phyloP scores from a whole-genome alignment of 2,888 invertebrate genomes.

The Ellobium chinense region DNA sequence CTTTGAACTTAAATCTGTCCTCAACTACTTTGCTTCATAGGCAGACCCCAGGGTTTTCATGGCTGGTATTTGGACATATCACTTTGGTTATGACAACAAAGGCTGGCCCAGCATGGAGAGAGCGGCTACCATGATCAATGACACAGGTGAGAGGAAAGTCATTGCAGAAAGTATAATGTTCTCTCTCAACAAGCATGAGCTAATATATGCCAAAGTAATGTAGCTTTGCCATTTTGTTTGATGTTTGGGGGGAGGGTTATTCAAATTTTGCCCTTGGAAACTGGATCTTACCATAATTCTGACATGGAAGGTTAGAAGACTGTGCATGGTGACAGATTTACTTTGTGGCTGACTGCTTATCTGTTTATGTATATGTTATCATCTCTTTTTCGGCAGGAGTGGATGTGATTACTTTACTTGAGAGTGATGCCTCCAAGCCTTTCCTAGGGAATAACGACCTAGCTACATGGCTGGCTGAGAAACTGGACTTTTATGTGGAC shows the following conservation, averaged over 20 bases:
- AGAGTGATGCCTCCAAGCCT: slow-evolving; percentile 79
- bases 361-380: not conserved
- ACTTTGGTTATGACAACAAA: slow-evolving; percentile 79
- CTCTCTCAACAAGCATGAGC: no score
- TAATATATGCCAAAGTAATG: no score
- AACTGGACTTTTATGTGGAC: slow-evolving; percentile 78
- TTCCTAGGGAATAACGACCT: slow-evolving; percentile 79
- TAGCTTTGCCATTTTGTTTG: no score
- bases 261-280: not conserved
- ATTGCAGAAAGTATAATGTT: no score
- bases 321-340: no score
- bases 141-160: slow-evolving; percentile 75
- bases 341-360: not conserved
- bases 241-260: no score
- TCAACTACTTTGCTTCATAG: no score
- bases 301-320: no score
- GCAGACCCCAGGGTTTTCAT: slow-evolving; percentile 66
- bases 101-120: slow-evolving; percentile 79
- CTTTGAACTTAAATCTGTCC: no score
- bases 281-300: not conserved
- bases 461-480: slow-evolving; percentile 78
- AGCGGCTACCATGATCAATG: slow-evolving; percentile 71
- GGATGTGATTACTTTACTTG: slow-evolving; percentile 78
- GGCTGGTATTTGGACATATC: slow-evolving; percentile 79
- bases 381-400: slow-evolving; percentile 69